phyloP scores from a whole-genome alignment of 2,888 invertebrate species.

The Troides oblongomaculatus region DNA sequence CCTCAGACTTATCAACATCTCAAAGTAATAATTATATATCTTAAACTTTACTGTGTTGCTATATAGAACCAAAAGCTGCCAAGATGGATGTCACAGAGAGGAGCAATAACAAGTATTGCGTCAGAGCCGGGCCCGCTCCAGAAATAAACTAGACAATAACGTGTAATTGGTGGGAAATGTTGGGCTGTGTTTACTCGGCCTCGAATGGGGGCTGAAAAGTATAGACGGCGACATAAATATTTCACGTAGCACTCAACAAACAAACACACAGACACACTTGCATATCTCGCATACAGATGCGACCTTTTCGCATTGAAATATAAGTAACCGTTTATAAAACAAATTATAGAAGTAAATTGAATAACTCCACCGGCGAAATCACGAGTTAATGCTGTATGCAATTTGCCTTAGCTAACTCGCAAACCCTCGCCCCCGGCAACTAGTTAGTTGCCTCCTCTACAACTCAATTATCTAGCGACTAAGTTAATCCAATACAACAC shows the following conservation, averaged over 20 bases:
- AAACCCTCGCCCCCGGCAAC: conserved; percentile 6
- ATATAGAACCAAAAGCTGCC: conserved; percentile 6
- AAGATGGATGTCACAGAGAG: conserved; percentile 19
- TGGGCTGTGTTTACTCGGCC: conserved; percentile 35
- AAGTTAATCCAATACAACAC: conserved; percentile 19
- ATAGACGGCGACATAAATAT: conserved; percentile 6
- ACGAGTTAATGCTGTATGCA: not conserved
- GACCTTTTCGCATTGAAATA: not conserved
- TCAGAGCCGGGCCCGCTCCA: conserved; percentile 40
- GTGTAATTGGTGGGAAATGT: conserved; percentile 38
- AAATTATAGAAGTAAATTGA: not conserved
- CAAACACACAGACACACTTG: no score
- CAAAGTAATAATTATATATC: no score
- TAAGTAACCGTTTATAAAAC: not conserved
- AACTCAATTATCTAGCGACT: conserved; percentile 19
- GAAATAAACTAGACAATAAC: conserved; percentile 42
- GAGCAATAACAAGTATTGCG: conserved; percentile 35
- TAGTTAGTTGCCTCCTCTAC: conserved; percentile 8
- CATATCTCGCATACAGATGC: no score
- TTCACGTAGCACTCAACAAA: not conserved
- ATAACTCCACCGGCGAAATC: not conserved
- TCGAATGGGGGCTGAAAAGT: conserved; percentile 28
- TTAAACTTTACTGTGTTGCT: not conserved
- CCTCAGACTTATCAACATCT: no score
- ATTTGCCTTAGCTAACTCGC: conserved; percentile 4